A percentile compares a stretch with the other conserved stretches of the same genome.
phyloP scores from a whole-genome alignment of 1,140 invertebrate genomes.

The Drosophila subpulchrella region DNA sequence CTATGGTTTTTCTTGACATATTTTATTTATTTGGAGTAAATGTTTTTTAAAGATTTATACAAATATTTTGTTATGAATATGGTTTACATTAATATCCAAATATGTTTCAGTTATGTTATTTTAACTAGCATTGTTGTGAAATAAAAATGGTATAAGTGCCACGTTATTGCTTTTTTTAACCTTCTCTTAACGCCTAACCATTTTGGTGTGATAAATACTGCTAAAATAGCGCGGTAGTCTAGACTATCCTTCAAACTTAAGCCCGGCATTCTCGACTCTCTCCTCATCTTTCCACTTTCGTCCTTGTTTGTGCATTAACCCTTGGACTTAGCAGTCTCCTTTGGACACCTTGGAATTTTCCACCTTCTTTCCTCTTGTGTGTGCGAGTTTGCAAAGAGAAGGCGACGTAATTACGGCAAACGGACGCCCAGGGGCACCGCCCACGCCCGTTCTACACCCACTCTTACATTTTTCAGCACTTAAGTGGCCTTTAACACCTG shows the following conservation, averaged over 20 bases:
- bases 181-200: not conserved
- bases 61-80: no score
- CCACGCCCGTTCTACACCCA: slow-evolving; percentile 2
- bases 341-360: slow-evolving; percentile 32
- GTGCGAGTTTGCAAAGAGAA: slow-evolving; percentile 22
- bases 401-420: slow-evolving; percentile 60
- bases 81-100: no score
- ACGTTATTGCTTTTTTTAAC: no score
- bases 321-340: slow-evolving; percentile 29
- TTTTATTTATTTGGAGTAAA: no score
- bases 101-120: no score
- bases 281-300: slow-evolving; percentile 16
- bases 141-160: no score
- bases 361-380: slow-evolving; percentile 3
- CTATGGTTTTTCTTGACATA: no score
- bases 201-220: not conserved
- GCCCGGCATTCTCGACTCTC: slow-evolving; percentile 27
- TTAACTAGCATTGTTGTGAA: no score
- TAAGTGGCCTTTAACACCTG: slow-evolving; percentile 81
- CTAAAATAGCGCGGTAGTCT: slow-evolving; percentile 18
- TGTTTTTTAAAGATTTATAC: no score
- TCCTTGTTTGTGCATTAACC: slow-evolving; percentile 46
- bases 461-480: slow-evolving; percentile 70
- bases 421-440: slow-evolving; percentile 27
- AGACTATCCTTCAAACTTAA: slow-evolving; percentile 49